Evolutionary conservation across 1,140 invertebrate species (phyloP), one percentile per base, ranked within the genome.

Genomic region (Sinella curviseta): DNA sequence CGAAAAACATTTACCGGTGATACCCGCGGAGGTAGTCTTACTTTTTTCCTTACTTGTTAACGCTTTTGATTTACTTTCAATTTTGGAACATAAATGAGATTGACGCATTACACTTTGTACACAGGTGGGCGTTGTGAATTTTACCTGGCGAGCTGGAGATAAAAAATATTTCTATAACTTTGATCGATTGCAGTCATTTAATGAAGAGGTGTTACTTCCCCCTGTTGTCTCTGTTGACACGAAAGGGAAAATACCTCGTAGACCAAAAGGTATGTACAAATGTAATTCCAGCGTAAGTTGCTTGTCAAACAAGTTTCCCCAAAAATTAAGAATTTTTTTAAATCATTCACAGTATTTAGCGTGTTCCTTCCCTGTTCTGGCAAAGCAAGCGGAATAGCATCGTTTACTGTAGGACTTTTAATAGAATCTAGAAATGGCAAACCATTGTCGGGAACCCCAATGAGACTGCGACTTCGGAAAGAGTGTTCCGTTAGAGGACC

Each of bases 401-500:
- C 92, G 76, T 95, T 98, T 87, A 92, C 92, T 81, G 94, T 98
- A 85, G 94, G 95, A 34, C 89, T 98, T 74, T 90, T 93, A 80
- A 95, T 98, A 81, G 91, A 95, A 87, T 93, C 89, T 86, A 90
- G 90, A 85, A 92, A 91, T 87, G 92, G 91, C 82, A 89, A 91
- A 85, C 91, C 93, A 70, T 87, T 97, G 78, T 92, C 93, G 85
- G 95, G 95, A 84, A 97, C 95, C 84, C 96, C 96, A 77, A 89
- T 98, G 80, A 91, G 93, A 85, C 90, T 98, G 81, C 93, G 92
- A 86, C 90, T 98, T 84, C 92, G 94, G 87, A 98, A 98, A 91
- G 94, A 97, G 90, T 98, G 97, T 90, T 92, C 93, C 87, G 92
- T 94, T 89, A 92, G 93, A 91, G 94, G 92, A 84, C 93, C 94